phyloP scores from a whole-genome alignment of 2,888 invertebrate species.

The Nebria brevicollis region DNA sequence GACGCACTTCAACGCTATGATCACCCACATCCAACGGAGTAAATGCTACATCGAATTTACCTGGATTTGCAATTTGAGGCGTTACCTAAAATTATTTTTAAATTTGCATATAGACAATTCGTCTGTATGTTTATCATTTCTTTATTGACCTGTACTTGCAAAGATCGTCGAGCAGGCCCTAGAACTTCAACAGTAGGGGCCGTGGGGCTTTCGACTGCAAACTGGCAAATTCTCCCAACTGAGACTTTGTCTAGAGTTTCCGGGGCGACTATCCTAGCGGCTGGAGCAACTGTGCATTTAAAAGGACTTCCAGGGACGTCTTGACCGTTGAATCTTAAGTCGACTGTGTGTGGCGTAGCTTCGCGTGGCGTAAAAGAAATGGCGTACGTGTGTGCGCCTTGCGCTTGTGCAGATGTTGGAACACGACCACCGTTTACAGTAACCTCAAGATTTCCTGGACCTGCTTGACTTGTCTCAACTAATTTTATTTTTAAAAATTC shows the following conservation, averaged over 20 bases:
- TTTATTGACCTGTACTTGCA: slow-evolving; percentile 69
- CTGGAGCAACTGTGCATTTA: slow-evolving; percentile 80
- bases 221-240: slow-evolving; percentile 84
- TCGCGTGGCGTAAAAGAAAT: slow-evolving; percentile 97
- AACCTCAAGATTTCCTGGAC: slow-evolving; percentile 97
- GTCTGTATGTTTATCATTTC: too few species aligned
- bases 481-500: slow-evolving; percentile 48
- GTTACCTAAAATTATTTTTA: slow-evolving; percentile 53
- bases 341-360: slow-evolving; percentile 90
- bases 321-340: slow-evolving; percentile 94
- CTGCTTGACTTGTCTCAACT: slow-evolving; percentile 98
- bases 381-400: slow-evolving; percentile 95
- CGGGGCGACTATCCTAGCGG: slow-evolving; percentile 84
- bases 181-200: slow-evolving; percentile 84
- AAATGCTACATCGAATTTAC: slow-evolving; percentile 67
- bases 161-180: slow-evolving; percentile 77
- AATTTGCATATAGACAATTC: too few species aligned
- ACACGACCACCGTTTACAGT: slow-evolving; percentile 98
- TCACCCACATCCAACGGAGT: slow-evolving; percentile 92
- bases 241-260: slow-evolving; percentile 91
- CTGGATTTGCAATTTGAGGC: slow-evolving; percentile 62
- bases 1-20: slow-evolving; percentile 86
- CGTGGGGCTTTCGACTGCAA: slow-evolving; percentile 87
- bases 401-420: slow-evolving; percentile 95
- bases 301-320: slow-evolving; percentile 94